Conservation (phyloP, 2,888 invertebrate species). For the Lepetodrilus schrolli region DNA sequence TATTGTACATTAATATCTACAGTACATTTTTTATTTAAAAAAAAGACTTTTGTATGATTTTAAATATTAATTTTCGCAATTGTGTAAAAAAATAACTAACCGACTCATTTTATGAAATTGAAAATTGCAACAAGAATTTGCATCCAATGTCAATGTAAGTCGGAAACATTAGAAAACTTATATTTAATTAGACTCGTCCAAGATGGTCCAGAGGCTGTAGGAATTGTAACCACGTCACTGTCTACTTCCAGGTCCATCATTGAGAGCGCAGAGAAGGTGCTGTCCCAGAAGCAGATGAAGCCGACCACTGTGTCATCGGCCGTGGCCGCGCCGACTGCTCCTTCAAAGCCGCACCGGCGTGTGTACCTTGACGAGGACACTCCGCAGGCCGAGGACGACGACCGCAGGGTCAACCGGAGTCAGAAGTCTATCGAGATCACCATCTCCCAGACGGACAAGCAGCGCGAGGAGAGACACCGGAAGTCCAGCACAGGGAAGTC, state of each 20-base stretch:
- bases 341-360: constrained; percentile 42
- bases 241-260: constrained; percentile 81
- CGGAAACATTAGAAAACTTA: too few species aligned
- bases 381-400: constrained; percentile 27
- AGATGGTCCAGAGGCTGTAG: too few species aligned
- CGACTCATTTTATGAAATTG: too few species aligned
- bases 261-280: constrained; percentile 92
- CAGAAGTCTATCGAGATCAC: constrained; percentile 48
- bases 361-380: constrained; percentile 46
- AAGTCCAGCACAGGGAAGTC: not conserved
- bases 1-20: too few species aligned
- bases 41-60: too few species aligned
- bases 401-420: constrained; percentile 35
- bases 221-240: too few species aligned
- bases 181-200: too few species aligned
- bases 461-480: constrained; percentile 41
- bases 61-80: too few species aligned
- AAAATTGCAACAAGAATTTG: too few species aligned
- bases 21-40: too few species aligned
- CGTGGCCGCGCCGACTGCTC: constrained; percentile 41
- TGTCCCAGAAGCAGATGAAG: constrained; percentile 90
- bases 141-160: too few species aligned
- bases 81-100: too few species aligned
- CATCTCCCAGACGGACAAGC: constrained; percentile 44
- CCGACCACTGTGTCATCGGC: constrained; percentile 77